These are phyloP conservation scores for Caenorhabditis uteleia DNA, from an alignment of 2,888 invertebrate species.

Conservation along the genomic window DNA sequence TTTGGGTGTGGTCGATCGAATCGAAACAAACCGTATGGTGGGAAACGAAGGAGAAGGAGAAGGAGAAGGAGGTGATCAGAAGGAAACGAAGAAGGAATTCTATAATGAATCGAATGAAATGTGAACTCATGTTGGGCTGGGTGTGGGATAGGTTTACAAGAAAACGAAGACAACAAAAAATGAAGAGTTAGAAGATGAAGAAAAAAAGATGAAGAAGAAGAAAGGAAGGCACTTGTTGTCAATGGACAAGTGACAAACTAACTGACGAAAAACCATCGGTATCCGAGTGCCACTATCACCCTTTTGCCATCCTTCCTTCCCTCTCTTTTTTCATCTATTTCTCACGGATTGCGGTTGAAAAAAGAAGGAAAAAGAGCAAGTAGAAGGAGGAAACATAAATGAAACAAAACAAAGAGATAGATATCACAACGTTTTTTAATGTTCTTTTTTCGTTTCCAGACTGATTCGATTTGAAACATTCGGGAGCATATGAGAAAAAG, in stretches of 20 bases:
- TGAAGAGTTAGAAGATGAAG: too few species aligned
- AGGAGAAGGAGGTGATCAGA: conserved; percentile 3
- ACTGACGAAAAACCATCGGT: conserved; percentile 1
- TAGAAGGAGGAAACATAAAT: too few species aligned
- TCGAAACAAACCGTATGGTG: too few species aligned
- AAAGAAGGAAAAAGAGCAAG: background rate
- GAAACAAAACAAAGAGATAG: too few species aligned
- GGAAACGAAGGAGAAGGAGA: conserved; percentile 5
- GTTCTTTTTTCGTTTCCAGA: too few species aligned
- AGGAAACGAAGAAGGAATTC: background rate
- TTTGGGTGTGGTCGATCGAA: too few species aligned
- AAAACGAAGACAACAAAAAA: too few species aligned
- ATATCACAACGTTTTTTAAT: too few species aligned
- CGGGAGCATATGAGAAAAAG: too few species aligned
- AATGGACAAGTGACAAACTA: conserved; percentile 17
- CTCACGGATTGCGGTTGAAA: background rate
- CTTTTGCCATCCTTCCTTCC: background rate
- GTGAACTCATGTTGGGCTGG: background rate
- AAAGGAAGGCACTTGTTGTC: conserved; percentile 25
- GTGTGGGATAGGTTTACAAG: background rate
- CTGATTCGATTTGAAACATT: too few species aligned
- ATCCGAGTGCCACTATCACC: too few species aligned
- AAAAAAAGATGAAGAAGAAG: too few species aligned
- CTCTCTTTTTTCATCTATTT: background rate
- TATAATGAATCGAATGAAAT: background rate